A percentile compares a stretch with the other conserved stretches of the same genome.
Evolutionary conservation across 2,888 invertebrate genomes (phyloP).

Genomic region (Sesamia inferens): DNA sequence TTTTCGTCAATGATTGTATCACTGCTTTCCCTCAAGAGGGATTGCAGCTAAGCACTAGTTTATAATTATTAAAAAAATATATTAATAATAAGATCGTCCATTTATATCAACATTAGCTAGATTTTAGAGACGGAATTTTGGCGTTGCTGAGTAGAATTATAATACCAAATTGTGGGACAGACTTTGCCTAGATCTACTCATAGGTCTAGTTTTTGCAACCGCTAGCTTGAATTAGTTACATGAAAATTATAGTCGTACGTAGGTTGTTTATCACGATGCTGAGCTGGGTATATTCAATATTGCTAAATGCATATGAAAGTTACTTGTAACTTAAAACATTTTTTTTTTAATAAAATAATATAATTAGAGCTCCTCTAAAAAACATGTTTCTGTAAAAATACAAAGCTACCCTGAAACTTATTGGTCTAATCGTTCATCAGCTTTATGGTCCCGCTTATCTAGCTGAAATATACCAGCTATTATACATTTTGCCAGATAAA

Average conservation of each 20-base stretch:
- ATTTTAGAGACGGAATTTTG: constrained; percentile 6
- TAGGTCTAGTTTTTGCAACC: constrained; percentile 1
- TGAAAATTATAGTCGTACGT: not conserved
- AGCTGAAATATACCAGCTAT: constrained; percentile 38
- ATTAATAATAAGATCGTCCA: not conserved
- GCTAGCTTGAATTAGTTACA: not conserved
- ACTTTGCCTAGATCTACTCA: not conserved
- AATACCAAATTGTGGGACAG: constrained; percentile 4
- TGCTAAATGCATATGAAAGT: not conserved
- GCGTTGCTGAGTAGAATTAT: not conserved
- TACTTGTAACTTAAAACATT: not conserved
- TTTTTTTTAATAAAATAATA: not conserved
- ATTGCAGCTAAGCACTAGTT: too few species aligned
- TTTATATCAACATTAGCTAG: not conserved
- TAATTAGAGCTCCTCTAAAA: not conserved
- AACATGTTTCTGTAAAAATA: not conserved
- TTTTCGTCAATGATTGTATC: too few species aligned
- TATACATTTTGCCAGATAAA: constrained; percentile 45
- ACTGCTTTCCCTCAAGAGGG: too few species aligned
- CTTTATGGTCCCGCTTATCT: constrained; percentile 25
- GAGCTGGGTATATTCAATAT: not conserved
- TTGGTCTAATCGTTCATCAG: constrained; percentile 20
- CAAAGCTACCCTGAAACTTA: constrained; percentile 9
- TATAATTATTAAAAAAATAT: too few species aligned
- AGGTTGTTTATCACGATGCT: not conserved